Base-by-base conservation (phyloP, 2,797 vertebrate genomes). In the Halcyon badia region DNA sequence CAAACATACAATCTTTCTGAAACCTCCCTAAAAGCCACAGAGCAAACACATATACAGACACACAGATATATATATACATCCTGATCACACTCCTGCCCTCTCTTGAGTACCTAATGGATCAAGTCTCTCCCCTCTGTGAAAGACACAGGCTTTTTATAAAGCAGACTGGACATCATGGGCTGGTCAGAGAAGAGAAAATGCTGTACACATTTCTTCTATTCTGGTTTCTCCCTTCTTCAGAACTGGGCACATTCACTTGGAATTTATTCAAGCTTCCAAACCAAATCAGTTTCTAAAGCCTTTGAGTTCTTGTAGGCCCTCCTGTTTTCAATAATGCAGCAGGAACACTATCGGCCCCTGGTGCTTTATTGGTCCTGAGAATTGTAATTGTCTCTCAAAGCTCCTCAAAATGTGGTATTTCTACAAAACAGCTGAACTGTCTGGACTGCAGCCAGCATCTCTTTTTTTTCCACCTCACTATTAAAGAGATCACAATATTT, bases 291-390 rank as follows among this genome's bases (percentile, higher is more conserved):
- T 94, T 92, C 33, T 62, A 46, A 94, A 85, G 89, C 31, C 60
- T 95, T 49, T 84, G 68, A 85, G 86, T 68, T 62, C 1, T 0
- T 83, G 81, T 89, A 94, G 87, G 33, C 46, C 73, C 88, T 96
- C 51, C 89, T 96, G 96, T 89, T 97, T 97, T 64, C 90, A 97
- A 96, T 96, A 96, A 92, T 89, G 68, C 78, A 90, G 81, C 90
- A 97, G 86, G 73, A 96, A 95, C 75, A 73, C 83, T 71, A 92
- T 95, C 68, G 6, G 92, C 90, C 87, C 68, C 89, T 96, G 96
- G 89, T 96, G 92, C 84, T 95, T 96, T 96, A 95, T 92, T 95
- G 87, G 83, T 93, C 84, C 89, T 78, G 65, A 95, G 94, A 91
- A 89, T 75, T 87, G 90, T 89, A 96, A 94, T 87, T 96, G 95